Percentiles rank a stretch among this genome's conserved stretches.
phyloP scores from a whole-genome alignment of 2,888 invertebrate species.

The Panopea generosa region DNA sequence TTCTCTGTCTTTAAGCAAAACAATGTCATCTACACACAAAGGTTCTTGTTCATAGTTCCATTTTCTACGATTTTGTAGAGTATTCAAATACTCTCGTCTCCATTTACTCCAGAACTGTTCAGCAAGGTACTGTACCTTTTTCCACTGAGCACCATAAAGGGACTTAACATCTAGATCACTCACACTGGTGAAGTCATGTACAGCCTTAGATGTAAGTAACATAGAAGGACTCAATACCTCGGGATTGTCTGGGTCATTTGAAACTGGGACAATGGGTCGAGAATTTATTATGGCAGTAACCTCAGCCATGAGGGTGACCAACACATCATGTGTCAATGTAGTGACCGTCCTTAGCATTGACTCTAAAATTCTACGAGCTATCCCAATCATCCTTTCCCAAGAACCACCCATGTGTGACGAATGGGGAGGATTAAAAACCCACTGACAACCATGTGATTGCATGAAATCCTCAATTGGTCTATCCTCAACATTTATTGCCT shows the following conservation, averaged over 20 bases:
- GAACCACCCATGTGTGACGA: constrained; percentile 61
- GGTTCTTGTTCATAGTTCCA: constrained; percentile 16
- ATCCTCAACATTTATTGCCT: constrained; percentile 36
- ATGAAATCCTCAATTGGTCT: constrained; percentile 17
- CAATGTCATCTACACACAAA: constrained; percentile 32
- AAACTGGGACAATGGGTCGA: constrained; percentile 33
- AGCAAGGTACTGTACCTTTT: constrained; percentile 31
- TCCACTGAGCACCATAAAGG: constrained; percentile 36
- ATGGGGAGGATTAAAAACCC: constrained; percentile 53
- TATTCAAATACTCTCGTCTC: constrained; percentile 17
- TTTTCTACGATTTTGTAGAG: constrained; percentile 25
- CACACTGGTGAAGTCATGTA: not conserved
- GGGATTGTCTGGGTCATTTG: constrained; percentile 34
- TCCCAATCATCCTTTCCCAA: constrained; percentile 54
- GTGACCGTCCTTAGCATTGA: constrained; percentile 17
- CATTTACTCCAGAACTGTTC: constrained; percentile 38
- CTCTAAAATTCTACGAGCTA: constrained; percentile 39
- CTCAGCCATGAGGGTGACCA: constrained; percentile 31
- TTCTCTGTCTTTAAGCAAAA: constrained; percentile 24
- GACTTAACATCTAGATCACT: constrained; percentile 3
- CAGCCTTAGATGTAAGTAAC: constrained; percentile 33
- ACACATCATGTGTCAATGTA: constrained; percentile 24
- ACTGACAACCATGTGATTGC: constrained; percentile 4
- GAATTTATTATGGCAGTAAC: constrained; percentile 40
- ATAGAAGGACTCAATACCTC: constrained; percentile 40